phyloP scores from a whole-genome alignment of 2,797 vertebrate species.

The Acrossocheilus wenchowensis region DNA sequence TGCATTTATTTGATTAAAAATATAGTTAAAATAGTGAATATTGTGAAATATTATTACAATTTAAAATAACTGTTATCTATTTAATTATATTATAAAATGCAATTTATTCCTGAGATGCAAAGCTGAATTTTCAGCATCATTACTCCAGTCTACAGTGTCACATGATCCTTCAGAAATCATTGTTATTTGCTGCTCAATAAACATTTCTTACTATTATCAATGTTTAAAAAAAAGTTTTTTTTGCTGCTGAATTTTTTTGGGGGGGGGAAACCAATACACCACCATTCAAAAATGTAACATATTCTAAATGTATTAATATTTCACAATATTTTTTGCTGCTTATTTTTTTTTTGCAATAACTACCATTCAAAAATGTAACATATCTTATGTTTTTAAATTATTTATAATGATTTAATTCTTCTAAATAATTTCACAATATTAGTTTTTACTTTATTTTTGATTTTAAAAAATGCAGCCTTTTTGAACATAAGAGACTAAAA shows the following conservation, averaged over 20 bases:
- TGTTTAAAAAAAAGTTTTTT: background rate
- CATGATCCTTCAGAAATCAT: background rate
- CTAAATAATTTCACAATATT: too few relatives aligned
- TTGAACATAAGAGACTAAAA: background rate
- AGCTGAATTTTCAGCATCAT: background rate
- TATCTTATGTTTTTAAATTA: too few relatives aligned
- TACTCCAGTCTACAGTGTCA: background rate
- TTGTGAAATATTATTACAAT: background rate
- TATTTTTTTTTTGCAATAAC: too few relatives aligned
- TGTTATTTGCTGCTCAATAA: background rate
- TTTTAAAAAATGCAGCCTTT: background rate
- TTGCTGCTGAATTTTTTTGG: background rate
- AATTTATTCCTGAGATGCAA: background rate
- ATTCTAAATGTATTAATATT: too few relatives aligned
- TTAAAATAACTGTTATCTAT: background rate
- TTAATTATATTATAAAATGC: background rate
- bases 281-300: background rate
- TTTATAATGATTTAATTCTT: too few relatives aligned
- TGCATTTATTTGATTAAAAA: background rate
- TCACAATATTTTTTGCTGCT: too few relatives aligned
- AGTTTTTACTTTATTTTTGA: too few relatives aligned
- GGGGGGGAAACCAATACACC: background rate
- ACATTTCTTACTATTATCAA: background rate
- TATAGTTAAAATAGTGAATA: background rate
- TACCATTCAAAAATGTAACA: too few relatives aligned